Evolutionary conservation across 2,113 vertebrate species (phyloP).

Genomic region (Chionodraco myersi): DNA sequence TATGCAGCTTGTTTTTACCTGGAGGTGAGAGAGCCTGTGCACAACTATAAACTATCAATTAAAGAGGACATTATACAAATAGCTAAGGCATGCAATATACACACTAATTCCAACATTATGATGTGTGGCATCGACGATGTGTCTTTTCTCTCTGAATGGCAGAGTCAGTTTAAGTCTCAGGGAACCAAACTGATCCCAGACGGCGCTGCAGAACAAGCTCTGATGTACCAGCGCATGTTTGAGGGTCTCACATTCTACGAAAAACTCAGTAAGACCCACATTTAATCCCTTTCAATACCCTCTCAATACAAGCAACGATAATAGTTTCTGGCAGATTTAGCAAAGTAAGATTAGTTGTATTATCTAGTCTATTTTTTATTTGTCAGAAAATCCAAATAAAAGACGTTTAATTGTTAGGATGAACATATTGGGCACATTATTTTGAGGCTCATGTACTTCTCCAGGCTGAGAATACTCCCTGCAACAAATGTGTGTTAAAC

Average conservation of each 20-base stretch:
- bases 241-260: conserved; percentile 77
- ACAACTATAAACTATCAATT: too few relatives aligned
- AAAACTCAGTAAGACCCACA: conserved; percentile 74
- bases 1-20: conserved; percentile 82
- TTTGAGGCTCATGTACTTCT: background rate
- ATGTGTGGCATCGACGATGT: background rate
- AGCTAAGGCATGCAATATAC: too few relatives aligned
- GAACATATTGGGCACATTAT: background rate
- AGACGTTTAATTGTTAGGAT: too few relatives aligned
- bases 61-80: background rate
- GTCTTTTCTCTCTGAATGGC: background rate
- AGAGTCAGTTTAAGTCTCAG: conserved; percentile 82
- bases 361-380: background rate
- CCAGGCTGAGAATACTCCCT: background rate
- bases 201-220: conserved; percentile 65
- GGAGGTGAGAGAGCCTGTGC: conserved; percentile 72
- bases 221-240: conserved; percentile 81
- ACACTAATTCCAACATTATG: background rate
- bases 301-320: background rate
- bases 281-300: background rate
- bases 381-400: background rate
- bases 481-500: background rate
- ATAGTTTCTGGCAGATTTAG: background rate
- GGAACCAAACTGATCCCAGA: conserved; percentile 80
- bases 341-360: background rate